Percentiles rank a stretch among this genome's conserved stretches.
Conservation (phyloP, 2,888 invertebrate genomes). For the Drosophila merina region DNA sequence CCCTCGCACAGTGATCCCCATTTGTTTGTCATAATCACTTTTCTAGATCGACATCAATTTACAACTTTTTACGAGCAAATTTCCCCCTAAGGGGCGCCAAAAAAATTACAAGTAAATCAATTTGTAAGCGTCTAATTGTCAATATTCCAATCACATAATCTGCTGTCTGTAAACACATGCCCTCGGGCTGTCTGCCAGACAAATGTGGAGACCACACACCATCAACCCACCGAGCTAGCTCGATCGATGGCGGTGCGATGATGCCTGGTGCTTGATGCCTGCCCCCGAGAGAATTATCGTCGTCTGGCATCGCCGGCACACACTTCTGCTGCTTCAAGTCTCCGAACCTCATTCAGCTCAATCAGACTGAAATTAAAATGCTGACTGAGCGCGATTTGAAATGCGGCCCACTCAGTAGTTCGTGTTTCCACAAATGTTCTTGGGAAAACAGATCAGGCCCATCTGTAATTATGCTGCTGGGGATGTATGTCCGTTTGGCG, state of each 20-base stretch:
- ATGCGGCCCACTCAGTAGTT: conserved; percentile 37
- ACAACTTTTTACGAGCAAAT: neutral
- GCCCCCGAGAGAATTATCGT: conserved; percentile 53
- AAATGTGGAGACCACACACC: conserved; percentile 35
- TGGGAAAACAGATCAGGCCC: conserved; percentile 41
- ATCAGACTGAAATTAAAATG: conserved; percentile 57
- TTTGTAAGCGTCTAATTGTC: conserved; percentile 71
- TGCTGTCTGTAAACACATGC: conserved; percentile 47
- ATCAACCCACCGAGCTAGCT: conserved; percentile 5
- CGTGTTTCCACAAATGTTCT: conserved; percentile 48
- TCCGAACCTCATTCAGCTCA: conserved; percentile 61
- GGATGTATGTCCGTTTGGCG: conserved; percentile 4
- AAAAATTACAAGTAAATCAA: conserved; percentile 75
- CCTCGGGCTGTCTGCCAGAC: conserved; percentile 50
- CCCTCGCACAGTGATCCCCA: conserved; percentile 27
- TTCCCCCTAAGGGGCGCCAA: conserved; percentile 49
- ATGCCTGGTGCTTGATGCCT: conserved; percentile 29
- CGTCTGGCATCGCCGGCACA: conserved; percentile 63
- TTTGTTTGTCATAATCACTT: conserved; percentile 23
- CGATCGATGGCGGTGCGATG: conserved; percentile 1
- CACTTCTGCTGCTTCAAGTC: conserved; percentile 34
- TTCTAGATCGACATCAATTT: conserved; percentile 26
- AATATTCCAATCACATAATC: conserved; percentile 79
- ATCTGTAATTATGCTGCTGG: conserved; percentile 46
- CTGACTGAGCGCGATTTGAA: conserved; percentile 39